Evolutionary conservation across 1,140 invertebrate genomes (phyloP), one percentile per base, ranked within the genome.

Genomic region (Gryon sp.): DNA sequence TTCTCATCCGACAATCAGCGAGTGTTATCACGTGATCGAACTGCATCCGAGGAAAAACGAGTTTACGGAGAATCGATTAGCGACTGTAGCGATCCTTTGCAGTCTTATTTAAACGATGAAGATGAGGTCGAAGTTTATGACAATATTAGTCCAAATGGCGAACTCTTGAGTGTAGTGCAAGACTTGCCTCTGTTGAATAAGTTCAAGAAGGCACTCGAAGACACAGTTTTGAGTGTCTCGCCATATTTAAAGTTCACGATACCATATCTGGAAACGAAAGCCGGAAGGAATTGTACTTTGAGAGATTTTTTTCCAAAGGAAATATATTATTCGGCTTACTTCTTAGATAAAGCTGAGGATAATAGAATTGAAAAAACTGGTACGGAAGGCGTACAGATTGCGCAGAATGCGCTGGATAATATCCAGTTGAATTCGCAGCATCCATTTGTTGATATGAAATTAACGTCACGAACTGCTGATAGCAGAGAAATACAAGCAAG

Each of bases 241-340:
- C 97, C 97, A 0, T 96, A 94, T 87, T 89, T 97, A 1, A 93
- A 93, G 62, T 95, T 96, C 78, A 91, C 93, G 0, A 90, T 97
- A 32, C 98, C 98, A 0, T 98, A 95, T 87, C 85, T 99, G 60
- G 96, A 98, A 86, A 97, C 96, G 0, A 94, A 96, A 80, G 88
- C 87, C 1, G 96, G 97, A 0, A 90, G 92, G 16, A 93, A 93
- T 62, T 97, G 96, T 84, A 86, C 91, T 14, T 83, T 98, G 1
- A 89, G 96, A 6, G 89, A 89, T 14, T 97, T 93, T 81, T 96
- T 97, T 80, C 93, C 95, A 0, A 89, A 92, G 12, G 93, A 96
- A 66, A 91, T 97, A 7, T 97, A 93, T 84, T 94, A 92, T 87
- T 96, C 95, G 0, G 82, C 89, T 2, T 90, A 92, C 40, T 91